Evolutionary conservation across 2,113 vertebrate genomes (phyloP).

Genomic region (Probosciger aterrimus): DNA sequence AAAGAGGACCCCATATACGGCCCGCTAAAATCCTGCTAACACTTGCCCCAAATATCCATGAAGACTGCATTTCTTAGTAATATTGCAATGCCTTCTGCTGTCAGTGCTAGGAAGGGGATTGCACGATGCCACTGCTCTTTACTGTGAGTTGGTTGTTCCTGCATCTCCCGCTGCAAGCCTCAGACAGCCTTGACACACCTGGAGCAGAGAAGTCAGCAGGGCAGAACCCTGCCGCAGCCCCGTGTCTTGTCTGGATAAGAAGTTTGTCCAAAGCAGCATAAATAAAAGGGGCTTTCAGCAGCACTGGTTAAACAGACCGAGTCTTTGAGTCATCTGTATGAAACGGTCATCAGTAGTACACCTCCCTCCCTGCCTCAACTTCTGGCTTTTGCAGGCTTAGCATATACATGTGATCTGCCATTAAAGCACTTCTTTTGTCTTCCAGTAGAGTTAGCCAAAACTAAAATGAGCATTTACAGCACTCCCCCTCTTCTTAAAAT

Average conservation of each 20-base stretch:
- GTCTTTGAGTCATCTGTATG: background rate
- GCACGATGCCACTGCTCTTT: accelerated
- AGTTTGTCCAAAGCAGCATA: background rate
- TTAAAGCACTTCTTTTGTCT: background rate
- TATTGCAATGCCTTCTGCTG: background rate
- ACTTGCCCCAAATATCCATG: accelerated
- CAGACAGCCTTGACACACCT: background rate
- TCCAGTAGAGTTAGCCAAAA: background rate
- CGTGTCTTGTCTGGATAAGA: accelerated
- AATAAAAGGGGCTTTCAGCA: background rate
- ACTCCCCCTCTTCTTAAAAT: background rate
- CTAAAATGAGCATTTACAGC: background rate
- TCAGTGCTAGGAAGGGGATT: accelerated
- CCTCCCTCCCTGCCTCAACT: background rate
- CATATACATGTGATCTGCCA: background rate
- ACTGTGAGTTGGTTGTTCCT: background rate
- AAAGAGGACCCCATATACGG: background rate
- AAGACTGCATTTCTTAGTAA: accelerated
- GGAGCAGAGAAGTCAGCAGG: background rate
- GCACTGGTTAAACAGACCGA: background rate
- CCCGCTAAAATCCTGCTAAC: background rate
- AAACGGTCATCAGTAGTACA: background rate
- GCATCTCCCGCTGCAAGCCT: background rate
- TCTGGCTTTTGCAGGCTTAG: background rate
- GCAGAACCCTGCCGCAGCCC: background rate